phyloP scores from a whole-genome alignment of 2,888 invertebrate genomes.

The Myopa tessellatipennis region DNA sequence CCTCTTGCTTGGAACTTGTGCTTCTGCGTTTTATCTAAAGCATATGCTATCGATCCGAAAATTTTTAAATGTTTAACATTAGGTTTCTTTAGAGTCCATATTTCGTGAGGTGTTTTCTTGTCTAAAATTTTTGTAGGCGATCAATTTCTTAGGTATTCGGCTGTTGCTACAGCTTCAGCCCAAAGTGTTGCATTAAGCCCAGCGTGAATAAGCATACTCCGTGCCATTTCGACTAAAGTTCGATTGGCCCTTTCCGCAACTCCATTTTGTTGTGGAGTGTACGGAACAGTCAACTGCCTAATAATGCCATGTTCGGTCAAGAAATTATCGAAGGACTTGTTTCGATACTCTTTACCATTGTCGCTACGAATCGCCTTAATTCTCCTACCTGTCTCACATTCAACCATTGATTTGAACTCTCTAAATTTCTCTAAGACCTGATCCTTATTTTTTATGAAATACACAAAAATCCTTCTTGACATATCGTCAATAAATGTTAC shows the following conservation, averaged over 20 bases:
- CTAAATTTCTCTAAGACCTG: too few species aligned
- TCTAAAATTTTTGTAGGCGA: conserved; percentile 4
- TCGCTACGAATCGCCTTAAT: conserved; percentile 39
- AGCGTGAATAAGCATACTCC: conserved; percentile 29
- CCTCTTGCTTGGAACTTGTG: conserved; percentile 8
- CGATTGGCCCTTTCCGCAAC: too few species aligned
- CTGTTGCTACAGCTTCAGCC: conserved; percentile 40
- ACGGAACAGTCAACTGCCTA: conserved; percentile 29
- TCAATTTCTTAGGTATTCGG: conserved; percentile 36
- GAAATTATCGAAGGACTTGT: conserved; percentile 28
- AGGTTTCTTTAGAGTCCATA: conserved; percentile 35
- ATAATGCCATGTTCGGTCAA: conserved; percentile 31
- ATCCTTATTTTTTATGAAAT: too few species aligned
- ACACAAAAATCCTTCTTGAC: not conserved
- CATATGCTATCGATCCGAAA: conserved; percentile 41
- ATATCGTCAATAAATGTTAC: not conserved
- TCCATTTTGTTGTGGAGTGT: not conserved
- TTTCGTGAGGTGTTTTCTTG: conserved; percentile 41
- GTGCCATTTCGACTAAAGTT: conserved; percentile 5
- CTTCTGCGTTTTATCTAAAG: conserved; percentile 21
- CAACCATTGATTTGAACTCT: too few species aligned
- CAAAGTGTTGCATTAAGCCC: not conserved
- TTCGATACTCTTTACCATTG: conserved; percentile 35
- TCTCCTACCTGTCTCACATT: not conserved
- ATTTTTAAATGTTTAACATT: conserved; percentile 33